Evolutionary conservation across 2,113 vertebrate species (phyloP), one percentile per base, ranked within the genome.

Genomic region (Urocynchramus pylzowi): DNA sequence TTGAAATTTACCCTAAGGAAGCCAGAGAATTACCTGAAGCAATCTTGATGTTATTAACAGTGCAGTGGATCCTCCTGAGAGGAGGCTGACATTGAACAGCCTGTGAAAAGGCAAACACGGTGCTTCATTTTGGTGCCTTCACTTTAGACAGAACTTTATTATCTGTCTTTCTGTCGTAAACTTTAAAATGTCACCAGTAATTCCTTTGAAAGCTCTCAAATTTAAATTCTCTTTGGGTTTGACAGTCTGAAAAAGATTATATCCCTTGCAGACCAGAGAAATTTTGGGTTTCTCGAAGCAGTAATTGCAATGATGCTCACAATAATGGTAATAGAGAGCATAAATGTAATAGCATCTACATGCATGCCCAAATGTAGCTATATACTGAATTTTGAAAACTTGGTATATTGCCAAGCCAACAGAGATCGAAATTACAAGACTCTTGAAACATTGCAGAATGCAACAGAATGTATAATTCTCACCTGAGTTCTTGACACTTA

Each of bases 1-100:
- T 86, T 86, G 88, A 90, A 88, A 86, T 90, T 88, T 76, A 90
- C 57, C 63, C 59, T 76, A 42, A 80, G 45, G 41, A 94, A 86
- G 57, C 33, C 78, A 69, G 75, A 69, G 53, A 70, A 83, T n/a
- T 71, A 65, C n/a, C 53, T 80, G 71, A 80, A 86, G 76, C 1
- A 3, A 73, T 75, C 60, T 64, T 5, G 0, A 68, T 2, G 1
- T 70, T 70, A 50, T 73, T 71, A 92, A 53, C 1, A 3, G 20
- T 41, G 31, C 61, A 3, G 47, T 65, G 23, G 60, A 69, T 37
- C 28, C 75, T 86, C 76, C 61, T 65, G 30, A 86, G 42, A 7
- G 15, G 50, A 84, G 33, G 39, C 30, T 84, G 42, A 47, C 11
- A 5, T 77, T 93, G 59, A 45, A 63, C 17, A 64, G 71, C 22